Conservation (phyloP, 1,140 invertebrate species). For the Pseudomyrmex concolor region DNA sequence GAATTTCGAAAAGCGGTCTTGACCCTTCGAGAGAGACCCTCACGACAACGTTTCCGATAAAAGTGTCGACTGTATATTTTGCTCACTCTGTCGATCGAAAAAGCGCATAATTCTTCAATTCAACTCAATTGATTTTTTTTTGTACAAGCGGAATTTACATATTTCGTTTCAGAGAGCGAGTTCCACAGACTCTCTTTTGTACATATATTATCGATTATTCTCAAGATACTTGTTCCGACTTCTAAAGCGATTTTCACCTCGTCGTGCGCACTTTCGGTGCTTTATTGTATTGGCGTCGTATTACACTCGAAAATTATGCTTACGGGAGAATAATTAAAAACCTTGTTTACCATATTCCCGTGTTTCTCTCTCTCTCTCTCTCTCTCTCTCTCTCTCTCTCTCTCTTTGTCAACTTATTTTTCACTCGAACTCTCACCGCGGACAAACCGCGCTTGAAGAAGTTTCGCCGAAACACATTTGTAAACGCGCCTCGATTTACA, state of each 20-base stretch:
- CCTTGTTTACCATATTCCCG: slow-evolving; percentile 27
- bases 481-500: background rate
- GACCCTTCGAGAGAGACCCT: slow-evolving; percentile 22
- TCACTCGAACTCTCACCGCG: too few species aligned
- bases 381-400: too few species aligned
- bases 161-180: slow-evolving; percentile 51
- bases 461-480: background rate
- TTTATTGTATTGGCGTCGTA: background rate
- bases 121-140: slow-evolving; percentile 71
- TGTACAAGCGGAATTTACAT: slow-evolving; percentile 65
- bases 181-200: slow-evolving; percentile 60
- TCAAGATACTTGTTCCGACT: slow-evolving; percentile 62
- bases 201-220: slow-evolving; percentile 72
- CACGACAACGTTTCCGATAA: slow-evolving; percentile 42
- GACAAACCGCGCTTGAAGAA: too few species aligned
- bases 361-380: background rate
- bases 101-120: slow-evolving; percentile 66
- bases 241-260: slow-evolving; percentile 50
- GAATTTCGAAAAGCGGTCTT: slow-evolving; percentile 24
- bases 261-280: slow-evolving; percentile 3
- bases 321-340: slow-evolving; percentile 14
- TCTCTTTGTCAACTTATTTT: background rate
- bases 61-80: slow-evolving; percentile 58
- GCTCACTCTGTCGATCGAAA: slow-evolving; percentile 45
- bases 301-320: background rate